Base-by-base conservation (phyloP, 2,888 invertebrate species). In the Drosophila paranaensis region DNA sequence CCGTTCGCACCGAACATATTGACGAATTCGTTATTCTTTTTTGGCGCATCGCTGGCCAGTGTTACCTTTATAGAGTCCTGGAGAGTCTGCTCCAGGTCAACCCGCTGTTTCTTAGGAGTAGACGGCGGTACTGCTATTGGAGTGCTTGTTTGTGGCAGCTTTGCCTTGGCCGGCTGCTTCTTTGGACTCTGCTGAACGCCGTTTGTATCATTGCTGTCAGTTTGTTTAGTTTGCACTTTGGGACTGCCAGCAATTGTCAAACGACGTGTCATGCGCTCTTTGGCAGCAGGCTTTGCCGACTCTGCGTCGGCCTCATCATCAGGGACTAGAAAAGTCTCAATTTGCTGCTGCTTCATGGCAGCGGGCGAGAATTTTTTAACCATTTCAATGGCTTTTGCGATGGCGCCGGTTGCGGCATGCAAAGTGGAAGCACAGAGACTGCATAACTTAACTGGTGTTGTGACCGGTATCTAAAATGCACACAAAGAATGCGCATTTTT, bases 381-480 rank as follows among this genome's bases (percentile, higher is more conserved):
- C 37, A 84, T 27, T 13, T 67, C 40, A 9, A 6, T 30, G 0
- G 65, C 20, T 35, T 42, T 73, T 0, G 51, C 27, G n/a, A 82
- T 71, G 2, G 35, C 30, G 14, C 51, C 71, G 0, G 62, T 42
- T 11, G 80, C 37, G 9, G 56, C 42, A 27, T 66, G 51, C 25
- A 88, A 35, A 0, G 56, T 69, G 3, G 76, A 71, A 3, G 61
- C 51, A 43, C 82, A 82, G 6, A 73, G 6, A 37, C 60, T 51
- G 46, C 82, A 82, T 6, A 88, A 6, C 25, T 85, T 79, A 0
- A 88, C 4, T n/a, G 45, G 39, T 10, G 63, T 35, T 11, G 46
- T 50, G 0, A 14, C 0, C 0, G 82, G 73, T 39, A 82, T 54
- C 82, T 82, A 16, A 10, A 40, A 40, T 25, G 8, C 8, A 8